A percentile compares a stretch with the other conserved stretches of the same genome.
These are phyloP conservation scores for Acrobasis suavella DNA, from an alignment of 2,888 invertebrate species.

Conservation along the genomic window DNA sequence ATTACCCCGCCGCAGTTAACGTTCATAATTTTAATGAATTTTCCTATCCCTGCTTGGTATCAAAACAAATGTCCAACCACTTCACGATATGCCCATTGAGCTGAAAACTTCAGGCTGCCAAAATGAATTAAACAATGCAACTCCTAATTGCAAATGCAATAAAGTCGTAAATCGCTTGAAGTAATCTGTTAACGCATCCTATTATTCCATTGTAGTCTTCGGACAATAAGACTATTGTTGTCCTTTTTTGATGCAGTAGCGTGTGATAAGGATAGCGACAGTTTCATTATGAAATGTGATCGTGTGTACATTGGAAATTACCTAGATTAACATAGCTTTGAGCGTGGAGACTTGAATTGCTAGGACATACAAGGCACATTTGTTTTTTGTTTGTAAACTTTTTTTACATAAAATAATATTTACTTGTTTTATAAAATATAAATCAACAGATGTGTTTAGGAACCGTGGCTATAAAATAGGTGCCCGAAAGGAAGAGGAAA, in stretches of 20 bases:
- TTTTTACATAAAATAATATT: too few species aligned
- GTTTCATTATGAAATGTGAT: slow-evolving; percentile 20
- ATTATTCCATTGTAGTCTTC: slow-evolving; percentile 18
- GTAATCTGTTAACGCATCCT: slow-evolving; percentile 14
- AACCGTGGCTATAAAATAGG: too few species aligned
- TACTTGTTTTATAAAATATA: too few species aligned
- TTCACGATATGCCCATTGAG: background rate
- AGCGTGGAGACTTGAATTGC: slow-evolving; percentile 1
- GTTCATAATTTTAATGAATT: too few species aligned
- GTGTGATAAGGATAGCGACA: slow-evolving; percentile 9
- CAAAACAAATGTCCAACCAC: slow-evolving; percentile 5
- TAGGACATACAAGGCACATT: background rate
- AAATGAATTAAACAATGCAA: slow-evolving; percentile 17
- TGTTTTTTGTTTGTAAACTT: too few species aligned
- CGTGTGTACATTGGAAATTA: slow-evolving; percentile 9
- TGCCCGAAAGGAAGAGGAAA: too few species aligned
- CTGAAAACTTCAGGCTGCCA: slow-evolving; percentile 8
- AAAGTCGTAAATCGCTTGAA: slow-evolving; percentile 7
- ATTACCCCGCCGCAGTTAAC: too few species aligned
- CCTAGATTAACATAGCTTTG: slow-evolving; percentile 18
- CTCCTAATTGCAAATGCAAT: background rate
- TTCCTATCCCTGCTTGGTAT: too few species aligned
- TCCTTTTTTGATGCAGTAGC: background rate
- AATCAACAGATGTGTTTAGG: too few species aligned
- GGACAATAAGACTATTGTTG: slow-evolving; percentile 18